Base-by-base conservation (phyloP, 2,888 invertebrate genomes). In the Toxonevra muliebris region DNA sequence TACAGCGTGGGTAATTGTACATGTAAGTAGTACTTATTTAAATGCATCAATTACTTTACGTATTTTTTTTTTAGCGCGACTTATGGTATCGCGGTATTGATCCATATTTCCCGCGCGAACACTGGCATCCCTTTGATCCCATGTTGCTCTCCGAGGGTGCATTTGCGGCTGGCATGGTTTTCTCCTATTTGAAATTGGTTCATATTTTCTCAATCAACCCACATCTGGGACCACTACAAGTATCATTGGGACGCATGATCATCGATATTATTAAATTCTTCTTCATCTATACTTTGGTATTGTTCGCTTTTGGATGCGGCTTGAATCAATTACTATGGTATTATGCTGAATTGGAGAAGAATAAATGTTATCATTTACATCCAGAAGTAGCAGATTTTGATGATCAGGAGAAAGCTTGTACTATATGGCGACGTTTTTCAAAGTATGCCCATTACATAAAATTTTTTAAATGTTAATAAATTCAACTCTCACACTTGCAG, bases 181-280 rank as follows among this genome's bases (percentile, higher is more conserved):
- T 96, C 86, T 96, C 95, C 71, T 96, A 95, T 79, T 88, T 98
- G 68, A 98, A 98, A 85, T 89, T 98, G 79, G 97, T 98, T 19
- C 97, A 97, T 85, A 95, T 97, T 82, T 97, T 97, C 88, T 97
- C 96, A 71, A 95, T 98, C 73, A 97, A 97, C 86, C 97, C 97
- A 0, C 95, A 98, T 85, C 88, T 98, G 76, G 97, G 98, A 71
- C 98, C 97, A 0, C 66, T 85, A 58, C 97, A 97, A 86, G 97
- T 98, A 64, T 97, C 97, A 1, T 87, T 98, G 15, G 97, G 97
- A 62, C 88, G 95, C 79, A 95, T 95, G 97, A 93, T 95, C 65
- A 90, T 95, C 78, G 97, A 98, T 82, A 97, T 98, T 73, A 90
- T 97, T 73, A 97, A 97, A 85, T 97, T 97, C 87, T 96, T 96